Evolutionary conservation across 1,140 invertebrate genomes (phyloP).

Genomic region (Armadillidium nasatum): DNA sequence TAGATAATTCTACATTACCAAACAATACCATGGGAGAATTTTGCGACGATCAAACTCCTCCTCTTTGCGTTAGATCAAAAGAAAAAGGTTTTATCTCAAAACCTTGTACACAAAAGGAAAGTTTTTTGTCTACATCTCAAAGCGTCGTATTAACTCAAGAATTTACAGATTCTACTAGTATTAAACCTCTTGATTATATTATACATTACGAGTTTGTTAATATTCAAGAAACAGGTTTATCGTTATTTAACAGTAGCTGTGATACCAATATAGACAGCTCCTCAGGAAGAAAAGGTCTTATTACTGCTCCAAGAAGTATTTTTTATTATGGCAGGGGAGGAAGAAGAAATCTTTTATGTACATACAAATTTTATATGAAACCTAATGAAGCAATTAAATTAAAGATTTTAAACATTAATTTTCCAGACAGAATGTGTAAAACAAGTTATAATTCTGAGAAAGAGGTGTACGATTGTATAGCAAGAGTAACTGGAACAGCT

Average conservation of each 20-base stretch:
- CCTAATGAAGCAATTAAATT: constrained; percentile 34
- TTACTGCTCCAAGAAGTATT: constrained; percentile 26
- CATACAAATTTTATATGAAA: constrained; percentile 33
- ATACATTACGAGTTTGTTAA: constrained; percentile 41
- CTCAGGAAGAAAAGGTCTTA: constrained; percentile 14
- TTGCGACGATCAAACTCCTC: constrained; percentile 41
- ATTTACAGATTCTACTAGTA: constrained; percentile 37
- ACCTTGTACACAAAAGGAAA: constrained; percentile 34
- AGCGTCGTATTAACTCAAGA: constrained; percentile 34
- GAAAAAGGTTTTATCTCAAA: constrained; percentile 34
- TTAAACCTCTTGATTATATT: constrained; percentile 33
- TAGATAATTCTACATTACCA: neutral
- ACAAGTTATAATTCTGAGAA: constrained; percentile 37
- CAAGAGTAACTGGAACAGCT: constrained; percentile 37
- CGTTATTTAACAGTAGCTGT: neutral
- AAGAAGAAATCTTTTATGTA: constrained; percentile 11
- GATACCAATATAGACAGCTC: neutral
- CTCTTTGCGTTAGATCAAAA: constrained; percentile 38
- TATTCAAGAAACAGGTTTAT: neutral
- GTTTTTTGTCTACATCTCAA: constrained; percentile 33
- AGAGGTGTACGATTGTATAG: constrained; percentile 37
- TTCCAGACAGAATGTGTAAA: constrained; percentile 38
- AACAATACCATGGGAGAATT: constrained; percentile 26
- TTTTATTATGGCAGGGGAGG: constrained; percentile 27
- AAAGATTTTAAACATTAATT: constrained; percentile 33